Base-by-base conservation (phyloP, 2,888 invertebrate genomes). In the Busseola fusca region DNA sequence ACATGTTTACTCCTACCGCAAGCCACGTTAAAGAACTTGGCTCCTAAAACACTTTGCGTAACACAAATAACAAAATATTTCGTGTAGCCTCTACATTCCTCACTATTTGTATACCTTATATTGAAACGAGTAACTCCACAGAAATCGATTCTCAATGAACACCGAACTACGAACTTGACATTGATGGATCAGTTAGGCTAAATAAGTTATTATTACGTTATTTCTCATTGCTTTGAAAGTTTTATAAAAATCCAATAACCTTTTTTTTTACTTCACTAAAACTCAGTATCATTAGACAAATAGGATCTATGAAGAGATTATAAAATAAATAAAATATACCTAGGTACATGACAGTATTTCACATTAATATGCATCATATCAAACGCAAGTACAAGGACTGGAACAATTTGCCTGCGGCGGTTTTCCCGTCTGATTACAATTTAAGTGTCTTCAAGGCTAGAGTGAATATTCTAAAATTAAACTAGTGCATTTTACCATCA, bases 71-170 rank as follows among this genome's bases (percentile, higher is more conserved):
- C 16, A 40, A 66, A 68, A 66, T 21, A 30, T 57, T 71, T 54
- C 7, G 27, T 21, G 9, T 30, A 16, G n/a, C 16, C 21, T 45
- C 9, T 16, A 37, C 3, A 59, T 60, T 56, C 56, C 18, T 48
- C 5, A 40, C 9, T 30, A 30, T 52, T 45, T 34, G 4, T 34
- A 37, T n/a, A 27, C 14, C n/a, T 18, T 48, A 52, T 37, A 42
- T 56, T 58, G 14, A 56, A 59, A 72, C 21, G 42, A 60, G 56
- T 50, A 58, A 67, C 57, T 62, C n/a, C 48, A 58, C 42, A 67
- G 25, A 69, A 72, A 82, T 75, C 66, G 83, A 75, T 80, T 79
- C 45, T 50, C 40, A 68, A 80, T 80, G 21, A 76, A 67, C 40
- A 64, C 64, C 64, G 60, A 80, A 83, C 72, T 62, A 74, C 65